These are phyloP conservation scores for Meliscaeva auricollis DNA, from an alignment of 2,888 invertebrate species.

Conservation along the genomic window DNA sequence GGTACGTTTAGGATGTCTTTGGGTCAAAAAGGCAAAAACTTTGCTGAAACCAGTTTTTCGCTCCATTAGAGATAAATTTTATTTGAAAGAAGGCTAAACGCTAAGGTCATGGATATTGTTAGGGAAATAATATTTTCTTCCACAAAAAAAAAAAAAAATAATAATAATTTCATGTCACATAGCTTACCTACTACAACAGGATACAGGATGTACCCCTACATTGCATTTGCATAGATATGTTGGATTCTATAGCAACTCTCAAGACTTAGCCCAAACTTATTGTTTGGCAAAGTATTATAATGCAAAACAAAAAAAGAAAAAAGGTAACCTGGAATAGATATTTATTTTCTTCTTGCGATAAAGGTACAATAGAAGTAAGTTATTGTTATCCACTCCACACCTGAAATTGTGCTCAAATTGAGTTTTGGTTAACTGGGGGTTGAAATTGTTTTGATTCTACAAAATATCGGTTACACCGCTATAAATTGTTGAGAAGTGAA, in stretches of 20 bases:
- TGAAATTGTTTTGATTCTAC: too few species aligned
- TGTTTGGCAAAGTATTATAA: background rate
- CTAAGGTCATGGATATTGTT: constrained; percentile 27
- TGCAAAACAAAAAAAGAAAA: background rate
- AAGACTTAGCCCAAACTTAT: background rate
- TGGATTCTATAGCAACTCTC: background rate
- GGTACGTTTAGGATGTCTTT: constrained; percentile 18
- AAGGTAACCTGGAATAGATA: background rate
- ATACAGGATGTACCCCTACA: background rate
- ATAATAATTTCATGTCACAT: background rate
- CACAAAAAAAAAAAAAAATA: background rate
- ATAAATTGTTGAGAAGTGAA: too few species aligned
- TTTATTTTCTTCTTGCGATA: background rate
- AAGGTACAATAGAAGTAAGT: background rate
- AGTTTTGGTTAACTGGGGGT: too few species aligned
- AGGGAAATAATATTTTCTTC: constrained; percentile 1
- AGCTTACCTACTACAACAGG: background rate
- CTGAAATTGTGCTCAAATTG: too few species aligned
- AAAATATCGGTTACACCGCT: too few species aligned
- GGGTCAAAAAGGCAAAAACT: constrained; percentile 38
- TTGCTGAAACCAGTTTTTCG: constrained; percentile 34
- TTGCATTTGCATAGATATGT: constrained; percentile 18
- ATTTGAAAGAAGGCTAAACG: constrained; percentile 31
- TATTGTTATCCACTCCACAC: too few species aligned
- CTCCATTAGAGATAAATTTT: constrained; percentile 32